Conservation (phyloP, 2,113 vertebrate genomes). For the Megaleporinus macrocephalus region DNA sequence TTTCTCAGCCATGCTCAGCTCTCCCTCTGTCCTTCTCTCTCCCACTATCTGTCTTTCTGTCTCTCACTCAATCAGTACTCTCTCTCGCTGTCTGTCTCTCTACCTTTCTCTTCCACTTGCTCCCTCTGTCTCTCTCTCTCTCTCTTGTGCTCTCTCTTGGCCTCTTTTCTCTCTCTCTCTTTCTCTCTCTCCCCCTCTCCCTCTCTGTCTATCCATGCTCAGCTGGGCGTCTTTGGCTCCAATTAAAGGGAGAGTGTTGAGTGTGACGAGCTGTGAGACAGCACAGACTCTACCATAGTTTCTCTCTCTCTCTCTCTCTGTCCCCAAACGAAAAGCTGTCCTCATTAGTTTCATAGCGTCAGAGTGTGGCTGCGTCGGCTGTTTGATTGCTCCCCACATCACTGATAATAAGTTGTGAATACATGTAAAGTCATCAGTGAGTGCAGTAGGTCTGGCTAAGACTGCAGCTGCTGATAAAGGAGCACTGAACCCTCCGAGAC, state of each 20-base stretch:
- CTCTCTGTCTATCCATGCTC: conserved; percentile 27
- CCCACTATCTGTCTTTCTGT: no score
- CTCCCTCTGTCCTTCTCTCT: neutral
- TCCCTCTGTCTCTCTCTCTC: neutral
- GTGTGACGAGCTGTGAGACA: conserved; percentile 47
- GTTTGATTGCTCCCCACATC: conserved; percentile 17
- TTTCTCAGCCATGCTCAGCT: no score
- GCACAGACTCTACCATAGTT: conserved; percentile 11
- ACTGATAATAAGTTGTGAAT: conserved; percentile 28
- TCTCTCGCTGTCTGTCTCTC: no score
- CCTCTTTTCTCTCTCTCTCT: neutral
- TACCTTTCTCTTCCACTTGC: neutral
- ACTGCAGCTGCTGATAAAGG: neutral
- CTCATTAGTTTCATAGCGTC: conserved; percentile 38
- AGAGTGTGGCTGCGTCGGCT: conserved; percentile 9
- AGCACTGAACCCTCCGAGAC: neutral
- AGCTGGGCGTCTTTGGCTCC: conserved; percentile 48
- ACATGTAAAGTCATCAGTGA: neutral
- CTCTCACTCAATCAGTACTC: no score
- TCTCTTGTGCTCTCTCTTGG: no score
- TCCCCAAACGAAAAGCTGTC: conserved; percentile 20
- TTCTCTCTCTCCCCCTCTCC: neutral
- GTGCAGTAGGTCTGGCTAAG: neutral
- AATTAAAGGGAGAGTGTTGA: conserved; percentile 48
- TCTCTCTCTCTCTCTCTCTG: neutral